Evolutionary conservation across 2,888 invertebrate species (phyloP), one percentile per base, ranked within the genome.

Genomic region (Octonoba sinensis): DNA sequence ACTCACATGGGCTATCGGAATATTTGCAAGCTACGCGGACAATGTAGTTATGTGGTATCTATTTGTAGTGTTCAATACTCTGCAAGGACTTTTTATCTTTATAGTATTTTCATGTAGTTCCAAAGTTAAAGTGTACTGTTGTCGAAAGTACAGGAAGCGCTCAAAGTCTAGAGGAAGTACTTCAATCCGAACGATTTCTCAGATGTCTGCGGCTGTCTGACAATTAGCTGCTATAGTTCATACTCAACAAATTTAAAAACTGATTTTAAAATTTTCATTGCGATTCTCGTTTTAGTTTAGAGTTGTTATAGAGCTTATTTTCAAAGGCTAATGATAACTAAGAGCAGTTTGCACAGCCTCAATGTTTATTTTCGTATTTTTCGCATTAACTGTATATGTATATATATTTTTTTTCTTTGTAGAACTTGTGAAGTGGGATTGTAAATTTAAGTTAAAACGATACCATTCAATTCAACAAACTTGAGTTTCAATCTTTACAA

Each of bases 51-150:
- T 90, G 18, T 90, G 90, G 90, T 89, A 89, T 84, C 85, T 89
- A n/a, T 90, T 90, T 86, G 88, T 90, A 6, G 86, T 88, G 6
- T 86, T 90, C 71, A 90, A 90, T 86, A 88, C 90, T 11, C 87
- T 90, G 13, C 90, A 90, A 86, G 90, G 90, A 3, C 86, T 90
- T 20, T 90, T 90, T 86, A 90, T 90, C 71, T 90, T 90, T 85
- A 84, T 89, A 11, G 89, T 89, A 1, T 90, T 90, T 87, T 89
- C 90, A 1, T 90, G 89, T 85, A 89, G 88, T n/a, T 87, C 88
- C 22, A 89, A 89, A 85, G 89, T 89, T 15, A 59, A 72, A n/a
- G 60, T 46, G 6, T 22, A 76, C 12, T 76, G 54, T 20, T 49
- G 24, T 46, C 59, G 36, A 24, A n/a, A 46, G 47, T 69, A 76